Base-by-base conservation (phyloP, 2,888 invertebrate genomes). In the Ceratothoa steindachneri region DNA sequence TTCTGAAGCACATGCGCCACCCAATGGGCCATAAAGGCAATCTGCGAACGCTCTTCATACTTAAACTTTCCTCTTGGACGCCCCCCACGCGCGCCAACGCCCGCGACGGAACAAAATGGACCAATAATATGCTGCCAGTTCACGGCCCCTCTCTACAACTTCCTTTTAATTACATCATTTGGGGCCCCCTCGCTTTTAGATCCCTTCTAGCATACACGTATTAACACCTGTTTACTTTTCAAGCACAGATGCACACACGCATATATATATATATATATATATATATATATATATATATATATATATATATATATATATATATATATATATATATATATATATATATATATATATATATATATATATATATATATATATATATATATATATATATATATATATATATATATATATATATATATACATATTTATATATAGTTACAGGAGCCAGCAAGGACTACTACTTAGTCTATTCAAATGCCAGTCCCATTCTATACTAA, bases 301-400 rank as follows among this genome's bases (percentile, higher is more conserved):
- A 51, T 51, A 51, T 51, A 51, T 51, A 51, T 51, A 19, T 51
- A 3, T 51, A 51, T 51, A 51, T 51, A 51, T 51, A 1, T 70
- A 70, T 70, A 70, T 70, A 70, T 70, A 70, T 55, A 70, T 70
- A 70, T 60, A 70, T 60, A 70, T 70, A 70, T 70, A 70, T 60
- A 70, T 60, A 70, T 70, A 70, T 60, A 70, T 70, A 55, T 69
- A 69, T 55, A 55, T 69, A 69, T 69, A 55, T 55, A 55, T 69
- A 55, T 69, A 55, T 69, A 55, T 69, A 69, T 69, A 19, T 28
- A 52, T 55, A 15, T 69, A 69, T 55, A 69, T 55, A 52, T 69
- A 28, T 55, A 55, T 29, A 22, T 55, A 24, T 27, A 24, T 55
- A 69, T 12, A 15, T 69, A 52, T 69, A 55, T 69, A 29, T 55